Evolutionary conservation across 2,113 vertebrate species (phyloP).

Genomic region (Epinephelus fuscoguttatus): DNA sequence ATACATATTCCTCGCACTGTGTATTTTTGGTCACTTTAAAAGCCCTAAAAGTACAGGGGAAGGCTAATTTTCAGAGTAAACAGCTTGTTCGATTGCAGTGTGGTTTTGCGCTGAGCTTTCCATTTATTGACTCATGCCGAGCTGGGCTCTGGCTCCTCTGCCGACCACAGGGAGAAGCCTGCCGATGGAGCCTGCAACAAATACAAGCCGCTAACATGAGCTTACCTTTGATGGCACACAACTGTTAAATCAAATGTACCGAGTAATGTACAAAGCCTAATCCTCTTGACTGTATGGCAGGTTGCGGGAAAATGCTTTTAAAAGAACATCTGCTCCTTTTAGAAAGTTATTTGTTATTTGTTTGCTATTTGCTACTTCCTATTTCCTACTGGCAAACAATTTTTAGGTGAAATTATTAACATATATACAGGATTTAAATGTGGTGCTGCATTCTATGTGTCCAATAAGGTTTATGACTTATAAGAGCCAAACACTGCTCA

Average conservation of each 20-base stretch:
- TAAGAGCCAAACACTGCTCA: not conserved
- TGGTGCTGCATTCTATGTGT: not conserved
- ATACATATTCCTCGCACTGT: slow-evolving; percentile 72
- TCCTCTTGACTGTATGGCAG: slow-evolving; percentile 43
- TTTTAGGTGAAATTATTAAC: slow-evolving; percentile 40
- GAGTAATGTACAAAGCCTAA: slow-evolving; percentile 54
- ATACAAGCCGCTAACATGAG: slow-evolving; percentile 47
- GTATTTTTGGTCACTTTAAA: slow-evolving; percentile 78
- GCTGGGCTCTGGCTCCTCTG: slow-evolving; percentile 64
- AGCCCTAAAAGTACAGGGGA: slow-evolving; percentile 77
- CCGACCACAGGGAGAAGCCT: slow-evolving; percentile 67
- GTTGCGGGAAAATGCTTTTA: slow-evolving; percentile 50
- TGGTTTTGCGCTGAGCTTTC: slow-evolving; percentile 75
- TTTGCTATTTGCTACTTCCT: slow-evolving; percentile 34
- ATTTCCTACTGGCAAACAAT: slow-evolving; percentile 22
- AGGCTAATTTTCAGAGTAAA: slow-evolving; percentile 80
- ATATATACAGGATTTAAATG: slow-evolving; percentile 21
- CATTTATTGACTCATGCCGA: slow-evolving; percentile 77
- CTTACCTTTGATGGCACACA: slow-evolving; percentile 67
- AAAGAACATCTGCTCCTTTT: slow-evolving; percentile 63
- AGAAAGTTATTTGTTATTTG: slow-evolving; percentile 39
- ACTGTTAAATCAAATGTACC: slow-evolving; percentile 55
- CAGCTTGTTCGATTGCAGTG: slow-evolving; percentile 78
- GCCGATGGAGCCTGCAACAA: slow-evolving; percentile 48
- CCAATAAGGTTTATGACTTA: not conserved